Evolutionary conservation across 2,888 invertebrate species (phyloP).

Genomic region (Stictocephala bisonia): DNA sequence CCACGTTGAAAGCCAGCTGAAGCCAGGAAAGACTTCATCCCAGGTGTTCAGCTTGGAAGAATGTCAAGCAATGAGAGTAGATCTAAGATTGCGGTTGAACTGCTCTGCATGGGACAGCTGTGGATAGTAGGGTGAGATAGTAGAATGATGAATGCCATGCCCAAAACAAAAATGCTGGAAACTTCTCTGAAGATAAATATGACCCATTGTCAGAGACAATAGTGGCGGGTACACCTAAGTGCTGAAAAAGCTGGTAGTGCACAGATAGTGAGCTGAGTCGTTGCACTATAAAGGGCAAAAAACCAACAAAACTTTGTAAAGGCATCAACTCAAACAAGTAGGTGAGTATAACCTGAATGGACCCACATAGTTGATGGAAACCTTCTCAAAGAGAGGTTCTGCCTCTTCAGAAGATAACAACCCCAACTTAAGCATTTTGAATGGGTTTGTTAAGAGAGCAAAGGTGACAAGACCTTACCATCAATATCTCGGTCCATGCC

Average conservation of each 20-base stretch:
- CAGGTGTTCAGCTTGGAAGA: neutral
- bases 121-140: too few relatives aligned
- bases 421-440: neutral
- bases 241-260: neutral
- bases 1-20: neutral
- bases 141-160: too few relatives aligned
- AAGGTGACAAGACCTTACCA: too few relatives aligned
- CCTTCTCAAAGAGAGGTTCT: neutral
- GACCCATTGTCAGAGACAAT: constrained; percentile 16
- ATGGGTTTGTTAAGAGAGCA: too few relatives aligned
- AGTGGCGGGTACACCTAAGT: neutral
- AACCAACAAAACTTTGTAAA: constrained; percentile 7
- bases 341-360: neutral
- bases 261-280: neutral
- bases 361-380: constrained; percentile 9
- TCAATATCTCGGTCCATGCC: too few relatives aligned
- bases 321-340: neutral
- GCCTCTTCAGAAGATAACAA: neutral
- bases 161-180: constrained; percentile 12
- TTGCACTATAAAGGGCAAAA: neutral
- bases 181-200: neutral
- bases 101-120: neutral
- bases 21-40: neutral
- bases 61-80: neutral
- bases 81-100: neutral